phyloP scores from a whole-genome alignment of 2,888 invertebrate genomes.

The Empis livida region DNA sequence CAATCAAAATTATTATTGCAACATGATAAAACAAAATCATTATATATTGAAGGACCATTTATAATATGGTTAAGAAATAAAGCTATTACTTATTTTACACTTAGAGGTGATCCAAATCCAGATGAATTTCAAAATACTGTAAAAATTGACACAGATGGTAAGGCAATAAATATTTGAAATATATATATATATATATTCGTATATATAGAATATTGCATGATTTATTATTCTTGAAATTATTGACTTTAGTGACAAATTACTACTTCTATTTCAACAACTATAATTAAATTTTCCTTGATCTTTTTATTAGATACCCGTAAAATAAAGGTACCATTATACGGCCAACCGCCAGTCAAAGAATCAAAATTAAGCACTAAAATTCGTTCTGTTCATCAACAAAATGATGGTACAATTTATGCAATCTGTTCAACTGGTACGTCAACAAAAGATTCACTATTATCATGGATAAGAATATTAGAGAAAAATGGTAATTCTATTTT shows the following conservation, averaged over 20 bases:
- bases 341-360: slow-evolving; percentile 34
- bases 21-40: slow-evolving; percentile 47
- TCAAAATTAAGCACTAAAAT: slow-evolving; percentile 33
- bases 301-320: slow-evolving; percentile 51
- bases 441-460: slow-evolving; percentile 79
- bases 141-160: slow-evolving; percentile 47
- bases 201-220: too few species aligned
- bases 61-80: slow-evolving; percentile 63
- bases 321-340: slow-evolving; percentile 46
- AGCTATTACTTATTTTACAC: slow-evolving; percentile 68
- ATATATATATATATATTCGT: too few species aligned
- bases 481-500: slow-evolving; percentile 59
- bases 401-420: slow-evolving; percentile 78
- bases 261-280: too few species aligned
- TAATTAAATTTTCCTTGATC: not conserved
- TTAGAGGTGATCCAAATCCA: slow-evolving; percentile 56
- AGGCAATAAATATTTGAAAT: slow-evolving; percentile 5
- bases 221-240: too few species aligned
- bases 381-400: slow-evolving; percentile 78
- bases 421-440: slow-evolving; percentile 86
- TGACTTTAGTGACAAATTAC: too few species aligned
- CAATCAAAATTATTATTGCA: slow-evolving; percentile 58
- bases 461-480: slow-evolving; percentile 78
- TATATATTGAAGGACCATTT: slow-evolving; percentile 79
- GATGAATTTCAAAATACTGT: slow-evolving; percentile 29